Conservation (phyloP, 64 coral and sea anemone genomes). For the Dendrophyllia cribrosa region DNA sequence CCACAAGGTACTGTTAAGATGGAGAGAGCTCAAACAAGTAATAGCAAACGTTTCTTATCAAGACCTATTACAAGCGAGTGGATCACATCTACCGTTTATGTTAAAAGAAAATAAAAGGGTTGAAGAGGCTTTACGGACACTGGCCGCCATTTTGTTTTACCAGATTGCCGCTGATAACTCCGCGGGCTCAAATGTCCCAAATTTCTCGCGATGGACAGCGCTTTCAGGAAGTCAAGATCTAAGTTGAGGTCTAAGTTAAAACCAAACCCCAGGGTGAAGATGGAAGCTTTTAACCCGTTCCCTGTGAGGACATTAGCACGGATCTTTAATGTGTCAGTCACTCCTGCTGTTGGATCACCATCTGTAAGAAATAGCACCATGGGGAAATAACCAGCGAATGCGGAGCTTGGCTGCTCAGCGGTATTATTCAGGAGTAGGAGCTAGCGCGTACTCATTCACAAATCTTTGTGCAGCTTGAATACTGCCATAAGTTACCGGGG, state of each 20-base stretch:
- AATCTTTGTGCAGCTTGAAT: constrained; percentile 16
- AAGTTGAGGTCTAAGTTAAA: background rate
- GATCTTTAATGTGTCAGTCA: background rate
- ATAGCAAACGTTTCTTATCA: too few relatives aligned
- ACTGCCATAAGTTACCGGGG: background rate
- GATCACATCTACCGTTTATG: too few relatives aligned
- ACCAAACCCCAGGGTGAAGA: constrained; percentile 66
- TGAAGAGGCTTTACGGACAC: too few relatives aligned
- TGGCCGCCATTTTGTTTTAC: too few relatives aligned
- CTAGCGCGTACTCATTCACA: background rate
- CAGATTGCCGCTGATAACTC: too few relatives aligned
- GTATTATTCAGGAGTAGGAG: background rate
- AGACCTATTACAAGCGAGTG: too few relatives aligned
- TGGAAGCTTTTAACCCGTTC: constrained; percentile 14
- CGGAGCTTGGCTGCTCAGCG: background rate
- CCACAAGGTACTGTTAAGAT: too few relatives aligned
- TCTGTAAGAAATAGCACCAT: constrained; percentile 72
- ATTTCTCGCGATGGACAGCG: too few relatives aligned
- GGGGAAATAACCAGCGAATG: constrained; percentile 4
- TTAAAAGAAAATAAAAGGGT: too few relatives aligned
- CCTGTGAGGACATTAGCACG: constrained; percentile 6
- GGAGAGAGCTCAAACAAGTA: too few relatives aligned
- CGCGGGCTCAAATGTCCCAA: too few relatives aligned
- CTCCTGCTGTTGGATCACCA: constrained; percentile 49
- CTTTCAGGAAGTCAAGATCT: constrained; percentile 58